Evolutionary conservation across 92 coral and sea anemone genomes (phyloP).

Genomic region (Paramuricea clavata): DNA sequence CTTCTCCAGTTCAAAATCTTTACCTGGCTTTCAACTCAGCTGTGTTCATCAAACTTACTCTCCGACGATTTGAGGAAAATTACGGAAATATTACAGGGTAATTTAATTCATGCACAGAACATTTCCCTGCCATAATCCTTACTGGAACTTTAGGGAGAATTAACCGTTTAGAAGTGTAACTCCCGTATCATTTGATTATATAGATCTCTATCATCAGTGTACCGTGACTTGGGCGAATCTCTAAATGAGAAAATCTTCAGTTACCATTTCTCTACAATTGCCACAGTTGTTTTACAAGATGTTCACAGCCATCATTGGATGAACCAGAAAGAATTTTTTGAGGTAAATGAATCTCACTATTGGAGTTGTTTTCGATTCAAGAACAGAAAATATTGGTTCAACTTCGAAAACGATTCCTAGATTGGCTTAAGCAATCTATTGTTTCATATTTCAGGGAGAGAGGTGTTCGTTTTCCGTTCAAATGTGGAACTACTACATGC

Average conservation of each 20-base stretch:
- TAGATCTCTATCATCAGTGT: constrained; percentile 27
- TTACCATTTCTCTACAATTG: constrained; percentile 82
- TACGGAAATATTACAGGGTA: constrained; percentile 23
- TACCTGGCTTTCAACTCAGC: constrained; percentile 34
- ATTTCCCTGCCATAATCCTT: too few relatives aligned
- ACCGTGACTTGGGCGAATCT: constrained; percentile 86
- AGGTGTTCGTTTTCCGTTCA: constrained; percentile 96
- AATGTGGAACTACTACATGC: constrained; percentile 97
- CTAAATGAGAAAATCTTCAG: constrained; percentile 78
- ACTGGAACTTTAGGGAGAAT: too few relatives aligned
- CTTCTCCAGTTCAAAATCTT: constrained; percentile 17
- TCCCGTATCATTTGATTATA: neutral
- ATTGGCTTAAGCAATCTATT: neutral
- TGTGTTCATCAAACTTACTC: constrained; percentile 13
- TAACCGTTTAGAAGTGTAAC: too few relatives aligned
- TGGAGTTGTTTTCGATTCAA: too few relatives aligned
- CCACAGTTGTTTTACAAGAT: constrained; percentile 87
- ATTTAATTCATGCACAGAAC: neutral
- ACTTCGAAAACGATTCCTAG: neutral
- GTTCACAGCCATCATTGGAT: constrained; percentile 93
- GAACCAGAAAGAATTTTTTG: constrained; percentile 89
- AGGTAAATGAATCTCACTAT: constrained; percentile 78
- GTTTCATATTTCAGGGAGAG: constrained; percentile 76
- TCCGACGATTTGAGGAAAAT: constrained; percentile 2
- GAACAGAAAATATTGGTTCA: neutral